Percentiles rank a stretch among this genome's conserved stretches.
Conservation (phyloP, 2,797 vertebrate genomes). For the Ceryle rudis region DNA sequence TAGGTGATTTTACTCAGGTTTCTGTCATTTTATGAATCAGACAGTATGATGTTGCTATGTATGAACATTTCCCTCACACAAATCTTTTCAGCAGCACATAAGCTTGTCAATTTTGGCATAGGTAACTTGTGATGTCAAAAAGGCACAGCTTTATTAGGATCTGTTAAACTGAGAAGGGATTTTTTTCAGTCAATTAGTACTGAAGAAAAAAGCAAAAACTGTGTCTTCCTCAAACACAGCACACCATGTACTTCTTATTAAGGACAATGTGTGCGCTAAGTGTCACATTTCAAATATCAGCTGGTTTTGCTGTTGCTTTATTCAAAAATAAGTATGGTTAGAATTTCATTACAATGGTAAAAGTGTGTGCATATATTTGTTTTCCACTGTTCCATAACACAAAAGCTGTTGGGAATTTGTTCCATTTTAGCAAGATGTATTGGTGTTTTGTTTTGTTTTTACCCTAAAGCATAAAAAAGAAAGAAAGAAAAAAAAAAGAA, state of each 20-base stretch:
- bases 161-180: constrained; percentile 15
- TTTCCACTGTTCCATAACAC: constrained; percentile 43
- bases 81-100: background rate
- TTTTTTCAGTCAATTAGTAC: background rate
- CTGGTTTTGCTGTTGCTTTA: constrained; percentile 38
- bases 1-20: background rate
- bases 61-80: background rate
- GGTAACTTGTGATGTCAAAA: constrained; percentile 2
- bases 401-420: constrained; percentile 35
- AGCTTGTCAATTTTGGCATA: background rate
- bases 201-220: background rate
- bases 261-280: constrained; percentile 23
- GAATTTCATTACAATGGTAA: constrained; percentile 55
- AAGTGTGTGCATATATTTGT: constrained; percentile 26
- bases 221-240: background rate
- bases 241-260: constrained; percentile 50
- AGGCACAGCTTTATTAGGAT: background rate
- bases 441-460: background rate
- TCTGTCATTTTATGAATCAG: background rate
- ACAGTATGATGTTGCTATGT: background rate
- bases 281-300: constrained; percentile 58
- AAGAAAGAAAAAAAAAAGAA: background rate
- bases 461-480: background rate
- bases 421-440: constrained; percentile 19
- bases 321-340: constrained; percentile 53